Evolutionary conservation across 2,888 invertebrate genomes (phyloP), one percentile per base, ranked within the genome.

Genomic region (Electrophaes corylata): DNA sequence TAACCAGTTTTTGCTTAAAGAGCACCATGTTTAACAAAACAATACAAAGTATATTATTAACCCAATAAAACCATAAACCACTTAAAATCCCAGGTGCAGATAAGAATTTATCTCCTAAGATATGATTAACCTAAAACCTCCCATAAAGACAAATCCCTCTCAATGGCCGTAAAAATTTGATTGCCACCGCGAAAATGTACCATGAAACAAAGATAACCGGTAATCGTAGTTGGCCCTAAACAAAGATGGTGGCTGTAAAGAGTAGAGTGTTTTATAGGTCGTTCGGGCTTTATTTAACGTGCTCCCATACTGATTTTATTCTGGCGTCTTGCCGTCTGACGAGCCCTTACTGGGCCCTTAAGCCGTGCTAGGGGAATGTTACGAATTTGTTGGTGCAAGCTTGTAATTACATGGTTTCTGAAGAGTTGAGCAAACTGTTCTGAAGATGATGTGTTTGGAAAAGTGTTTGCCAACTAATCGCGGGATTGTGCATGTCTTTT

Each of bases 201-300:
- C 52, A 49, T 67, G 62, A 61, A 60, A 58, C 54, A 59, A 66
- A 66, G 63, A 69, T 66, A 64, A 65, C 64, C 68, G 43, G 66
- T 75, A 73, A 76, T 78, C 78, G 75, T 73, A 75, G 76, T 78
- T 78, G 77, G 77, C 75, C 81, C 81, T 82, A 86, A 86, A 86
- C 86, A 83, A 83, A 85, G 85, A 83, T 73, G 75, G 72, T 75
- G 67, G 76, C 75, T 75, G 79, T 78, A 75, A 73, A 69, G 67
- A 67, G 72, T 66, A 65, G 80, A 78, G 78, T 83, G 83, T 83
- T 86, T 86, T 86, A 86, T 81, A 72, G 76, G 66, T 75, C 83
- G 77, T 86, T 81, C 74, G 79, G 81, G 84, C 80, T 87, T 88
- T 88, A 87, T 86, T 88, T 86, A 84, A 89, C 86, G 74, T 79